Evolutionary conservation across 2,888 invertebrate species (phyloP).

Genomic region (Xylota sylvarum): DNA sequence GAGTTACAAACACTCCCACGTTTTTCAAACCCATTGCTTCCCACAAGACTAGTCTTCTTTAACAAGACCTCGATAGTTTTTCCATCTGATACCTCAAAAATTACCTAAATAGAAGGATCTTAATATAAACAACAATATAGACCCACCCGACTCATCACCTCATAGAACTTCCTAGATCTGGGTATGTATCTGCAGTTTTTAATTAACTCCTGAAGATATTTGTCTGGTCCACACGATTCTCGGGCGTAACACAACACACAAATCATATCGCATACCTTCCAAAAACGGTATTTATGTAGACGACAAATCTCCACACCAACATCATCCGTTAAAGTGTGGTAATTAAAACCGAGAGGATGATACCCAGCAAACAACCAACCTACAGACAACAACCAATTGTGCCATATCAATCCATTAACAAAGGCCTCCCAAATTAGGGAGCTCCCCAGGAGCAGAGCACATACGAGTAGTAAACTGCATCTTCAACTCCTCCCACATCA

Average conservation of each 20-base stretch:
- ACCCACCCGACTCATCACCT: too few relatives aligned
- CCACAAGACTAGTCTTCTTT: too few relatives aligned
- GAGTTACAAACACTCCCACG: too few relatives aligned
- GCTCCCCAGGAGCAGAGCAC: constrained; percentile 51
- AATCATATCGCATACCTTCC: constrained; percentile 56
- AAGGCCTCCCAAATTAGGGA: constrained; percentile 73
- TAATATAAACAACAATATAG: too few relatives aligned
- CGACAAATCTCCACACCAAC: constrained; percentile 62
- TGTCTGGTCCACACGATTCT: constrained; percentile 39
- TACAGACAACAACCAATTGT: constrained; percentile 56
- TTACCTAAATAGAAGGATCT: too few relatives aligned
- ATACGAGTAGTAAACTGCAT: background rate
- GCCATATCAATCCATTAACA: constrained; percentile 77
- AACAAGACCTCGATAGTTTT: too few relatives aligned
- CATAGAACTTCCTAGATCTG: background rate
- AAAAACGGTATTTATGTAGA: constrained; percentile 61
- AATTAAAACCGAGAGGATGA: constrained; percentile 61
- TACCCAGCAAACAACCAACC: constrained; percentile 28
- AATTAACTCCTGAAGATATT: constrained; percentile 41
- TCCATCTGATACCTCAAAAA: too few relatives aligned
- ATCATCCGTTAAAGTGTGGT: constrained; percentile 65
- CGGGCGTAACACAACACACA: constrained; percentile 3
- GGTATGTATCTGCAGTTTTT: constrained; percentile 7
- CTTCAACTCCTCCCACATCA: constrained; percentile 72
- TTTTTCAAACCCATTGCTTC: too few relatives aligned